Evolutionary conservation across 2,888 invertebrate genomes (phyloP).

Genomic region (Pyrrhopygopsis socrates): DNA sequence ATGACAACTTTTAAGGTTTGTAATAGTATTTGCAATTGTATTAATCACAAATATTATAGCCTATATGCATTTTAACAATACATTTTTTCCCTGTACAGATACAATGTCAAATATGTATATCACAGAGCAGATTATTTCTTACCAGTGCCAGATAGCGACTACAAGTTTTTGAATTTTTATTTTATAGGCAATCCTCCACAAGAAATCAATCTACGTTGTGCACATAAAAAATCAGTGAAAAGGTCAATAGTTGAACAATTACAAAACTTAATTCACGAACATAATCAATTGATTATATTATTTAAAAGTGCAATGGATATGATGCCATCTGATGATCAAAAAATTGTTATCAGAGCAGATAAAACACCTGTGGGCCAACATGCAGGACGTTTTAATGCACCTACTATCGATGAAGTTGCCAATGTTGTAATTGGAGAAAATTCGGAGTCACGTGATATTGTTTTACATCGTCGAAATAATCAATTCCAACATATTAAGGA

Average conservation of each 20-base stretch:
- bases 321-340: slow-evolving; percentile 82
- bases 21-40: too few relatives aligned
- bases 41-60: too few relatives aligned
- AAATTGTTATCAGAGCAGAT: slow-evolving; percentile 81
- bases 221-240: not conserved
- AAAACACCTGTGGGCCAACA: slow-evolving; percentile 54
- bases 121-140: slow-evolving; percentile 78
- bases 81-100: too few relatives aligned
- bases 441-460: too few relatives aligned
- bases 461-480: too few relatives aligned
- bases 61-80: too few relatives aligned
- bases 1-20: slow-evolving; percentile 86
- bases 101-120: slow-evolving; percentile 83
- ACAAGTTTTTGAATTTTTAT: slow-evolving; percentile 22
- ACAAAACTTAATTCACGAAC: slow-evolving; percentile 58
- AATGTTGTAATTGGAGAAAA: not conserved
- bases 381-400: slow-evolving; percentile 75
- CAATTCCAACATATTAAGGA: too few relatives aligned
- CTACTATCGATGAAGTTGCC: not conserved
- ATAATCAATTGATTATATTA: slow-evolving; percentile 76
- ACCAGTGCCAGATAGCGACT: slow-evolving; percentile 71
- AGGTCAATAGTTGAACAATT: not conserved
- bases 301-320: slow-evolving; percentile 46
- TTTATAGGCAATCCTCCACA: not conserved
- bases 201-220: not conserved